phyloP scores from a whole-genome alignment of 1,140 invertebrate genomes.

The Solenopsis fugax region DNA sequence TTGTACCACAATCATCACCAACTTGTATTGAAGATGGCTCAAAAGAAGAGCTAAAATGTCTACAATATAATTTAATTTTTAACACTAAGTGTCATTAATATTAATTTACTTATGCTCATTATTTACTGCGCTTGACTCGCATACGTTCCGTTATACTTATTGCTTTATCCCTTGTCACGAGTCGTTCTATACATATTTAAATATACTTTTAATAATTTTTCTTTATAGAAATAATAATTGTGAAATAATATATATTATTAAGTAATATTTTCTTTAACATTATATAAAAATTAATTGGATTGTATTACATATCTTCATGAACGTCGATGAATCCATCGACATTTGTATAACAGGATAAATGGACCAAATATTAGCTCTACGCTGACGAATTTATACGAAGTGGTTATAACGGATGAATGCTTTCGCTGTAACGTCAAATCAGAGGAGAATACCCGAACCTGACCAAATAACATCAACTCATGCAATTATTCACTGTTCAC shows the following conservation, averaged over 20 bases:
- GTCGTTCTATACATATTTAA: background rate
- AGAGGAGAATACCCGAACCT: conserved; percentile 25
- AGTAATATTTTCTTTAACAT: background rate
- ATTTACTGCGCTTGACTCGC: no score
- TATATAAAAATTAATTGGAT: conserved; percentile 27
- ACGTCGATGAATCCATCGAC: background rate
- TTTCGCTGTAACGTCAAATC: conserved; percentile 24
- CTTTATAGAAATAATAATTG: conserved; percentile 14
- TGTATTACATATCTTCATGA: background rate
- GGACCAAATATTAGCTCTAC: conserved; percentile 29
- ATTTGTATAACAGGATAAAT: conserved; percentile 27
- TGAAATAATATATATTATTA: background rate
- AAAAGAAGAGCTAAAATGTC: no score
- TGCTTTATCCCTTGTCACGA: no score
- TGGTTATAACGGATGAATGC: conserved; percentile 22
- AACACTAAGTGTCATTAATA: no score
- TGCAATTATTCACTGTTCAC: conserved; percentile 15
- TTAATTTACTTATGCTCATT: no score
- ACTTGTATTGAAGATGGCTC: no score
- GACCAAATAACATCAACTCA: conserved; percentile 1
- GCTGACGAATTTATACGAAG: conserved; percentile 39
- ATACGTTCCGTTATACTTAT: no score
- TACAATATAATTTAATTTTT: no score
- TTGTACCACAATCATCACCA: no score
- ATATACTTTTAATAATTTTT: background rate